A percentile compares a stretch with the other conserved stretches of the same genome.
Evolutionary conservation across 1,140 invertebrate species (phyloP).

Genomic region (Gyrodactylus bullatarudis): DNA sequence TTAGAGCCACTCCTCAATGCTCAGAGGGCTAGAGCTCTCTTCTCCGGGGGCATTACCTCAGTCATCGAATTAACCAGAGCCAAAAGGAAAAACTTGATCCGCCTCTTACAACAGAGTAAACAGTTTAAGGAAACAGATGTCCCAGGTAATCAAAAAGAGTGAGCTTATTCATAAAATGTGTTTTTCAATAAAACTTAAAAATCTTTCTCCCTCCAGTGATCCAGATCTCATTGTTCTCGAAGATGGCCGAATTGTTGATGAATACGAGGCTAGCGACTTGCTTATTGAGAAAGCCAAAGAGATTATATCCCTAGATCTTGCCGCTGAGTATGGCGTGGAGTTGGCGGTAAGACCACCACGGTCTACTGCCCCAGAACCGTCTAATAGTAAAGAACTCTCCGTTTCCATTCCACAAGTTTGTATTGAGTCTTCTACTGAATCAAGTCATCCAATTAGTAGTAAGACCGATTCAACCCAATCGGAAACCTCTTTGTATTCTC

Average conservation of each 20-base stretch:
- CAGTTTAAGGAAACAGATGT: neutral
- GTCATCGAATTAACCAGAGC: constrained; percentile 34
- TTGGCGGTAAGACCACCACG: neutral
- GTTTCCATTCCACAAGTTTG: too few relatives aligned
- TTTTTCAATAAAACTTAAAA: neutral
- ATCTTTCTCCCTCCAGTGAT: neutral
- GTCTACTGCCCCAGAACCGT: too few relatives aligned
- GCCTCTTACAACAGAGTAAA: neutral
- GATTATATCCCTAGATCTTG: neutral
- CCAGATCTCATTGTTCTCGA: neutral
- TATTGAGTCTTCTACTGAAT: too few relatives aligned
- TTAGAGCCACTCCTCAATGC: constrained; percentile 41
- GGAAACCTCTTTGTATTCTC: neutral
- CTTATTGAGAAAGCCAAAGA: neutral
- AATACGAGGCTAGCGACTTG: neutral
- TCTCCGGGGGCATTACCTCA: constrained; percentile 41
- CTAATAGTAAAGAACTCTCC: too few relatives aligned
- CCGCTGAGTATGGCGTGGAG: neutral
- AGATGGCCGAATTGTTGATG: neutral
- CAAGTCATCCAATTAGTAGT: too few relatives aligned
- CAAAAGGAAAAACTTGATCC: neutral
- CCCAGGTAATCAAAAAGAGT: neutral
- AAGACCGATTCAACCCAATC: too few relatives aligned
- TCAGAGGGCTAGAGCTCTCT: constrained; percentile 42
- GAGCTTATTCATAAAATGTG: neutral